These are phyloP conservation scores for Ctenopoma multispine DNA, from an alignment of 2,797 vertebrate genomes.

Conservation along the genomic window DNA sequence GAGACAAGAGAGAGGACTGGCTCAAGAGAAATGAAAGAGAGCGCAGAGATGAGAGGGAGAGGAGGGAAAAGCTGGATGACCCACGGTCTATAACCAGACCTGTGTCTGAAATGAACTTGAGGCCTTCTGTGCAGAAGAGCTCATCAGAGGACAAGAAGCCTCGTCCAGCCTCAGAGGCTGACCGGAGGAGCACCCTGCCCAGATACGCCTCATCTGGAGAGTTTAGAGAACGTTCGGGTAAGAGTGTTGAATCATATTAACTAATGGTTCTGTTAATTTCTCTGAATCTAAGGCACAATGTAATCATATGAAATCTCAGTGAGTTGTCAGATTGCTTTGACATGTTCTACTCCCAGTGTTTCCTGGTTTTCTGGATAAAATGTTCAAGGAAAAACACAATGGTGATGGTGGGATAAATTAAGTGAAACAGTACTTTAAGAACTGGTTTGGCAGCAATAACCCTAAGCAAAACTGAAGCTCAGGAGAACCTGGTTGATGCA, in stretches of 20 bases:
- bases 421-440: no score
- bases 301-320: not conserved
- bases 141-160: constrained; percentile 73
- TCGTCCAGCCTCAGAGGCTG: constrained; percentile 68
- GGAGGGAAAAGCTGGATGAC: constrained; percentile 62
- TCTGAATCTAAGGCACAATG: not conserved
- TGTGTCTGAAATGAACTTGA: constrained; percentile 72
- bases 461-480: no score
- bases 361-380: no score
- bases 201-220: constrained; percentile 64
- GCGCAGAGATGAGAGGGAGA: constrained; percentile 47
- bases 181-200: constrained; percentile 76
- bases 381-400: no score
- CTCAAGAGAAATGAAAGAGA: constrained; percentile 67
- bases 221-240: constrained; percentile 78
- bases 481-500: no score
- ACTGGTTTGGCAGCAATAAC: no score
- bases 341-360: not conserved
- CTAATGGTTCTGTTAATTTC: not conserved
- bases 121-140: constrained; percentile 66
- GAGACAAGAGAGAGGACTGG: constrained; percentile 47
- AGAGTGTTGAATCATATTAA: not conserved
- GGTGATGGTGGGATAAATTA: no score
- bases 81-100: constrained; percentile 48
- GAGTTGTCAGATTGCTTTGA: not conserved